Base-by-base conservation (phyloP, 2,797 vertebrate genomes). In the Novumbra hubbsi region DNA sequence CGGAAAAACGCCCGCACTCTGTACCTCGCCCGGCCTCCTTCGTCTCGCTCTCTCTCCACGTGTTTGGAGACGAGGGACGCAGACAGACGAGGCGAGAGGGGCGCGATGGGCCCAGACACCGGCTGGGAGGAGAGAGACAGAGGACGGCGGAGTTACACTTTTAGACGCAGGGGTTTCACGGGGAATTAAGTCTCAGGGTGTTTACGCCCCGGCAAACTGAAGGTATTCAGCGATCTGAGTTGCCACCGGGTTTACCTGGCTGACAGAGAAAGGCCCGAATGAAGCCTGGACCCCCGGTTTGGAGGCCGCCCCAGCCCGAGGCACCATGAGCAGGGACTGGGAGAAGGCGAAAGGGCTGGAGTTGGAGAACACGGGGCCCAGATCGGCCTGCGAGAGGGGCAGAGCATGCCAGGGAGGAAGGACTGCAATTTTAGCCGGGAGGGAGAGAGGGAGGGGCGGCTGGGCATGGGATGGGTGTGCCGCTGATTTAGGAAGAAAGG, bases 291-390 rank as follows among this genome's bases (percentile, higher is more conserved):
- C 77, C 68, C 82, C 74, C 0, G 86, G 84, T 68, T 77, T 84
- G 45, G 87, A 75, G 3, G 63, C 68, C 12, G 41, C 70, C 62
- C 82, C 75, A 0, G 79, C 68, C 0, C 86, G 83, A 19, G 88
- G 84, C 76, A 90, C 27, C 79, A 93, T 72, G 16, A 94, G 86
- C 14, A 93, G 71, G 67, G 86, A 90, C 79, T 92, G 90, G n/a
- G 88, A 87, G 75, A 78, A 87, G 66, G 90, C 83, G 75, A 91
- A 92, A 17, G 92, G 92, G 80, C 89, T 92, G 67, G 89, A 92
- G 88, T 94, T 94, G 83, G 91, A 91, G 76, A 93, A 93, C 21
- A 92, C 81, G 64, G 85, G 84, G 21, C 86, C 88, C 24, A 92
- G 77, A 69, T 91, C 90, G 0, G 70, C 84, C 78, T 93, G 91